Percentiles rank a stretch among this genome's conserved stretches.
Conservation (phyloP, 1,140 invertebrate genomes). For the Trachelipus rathkii region DNA sequence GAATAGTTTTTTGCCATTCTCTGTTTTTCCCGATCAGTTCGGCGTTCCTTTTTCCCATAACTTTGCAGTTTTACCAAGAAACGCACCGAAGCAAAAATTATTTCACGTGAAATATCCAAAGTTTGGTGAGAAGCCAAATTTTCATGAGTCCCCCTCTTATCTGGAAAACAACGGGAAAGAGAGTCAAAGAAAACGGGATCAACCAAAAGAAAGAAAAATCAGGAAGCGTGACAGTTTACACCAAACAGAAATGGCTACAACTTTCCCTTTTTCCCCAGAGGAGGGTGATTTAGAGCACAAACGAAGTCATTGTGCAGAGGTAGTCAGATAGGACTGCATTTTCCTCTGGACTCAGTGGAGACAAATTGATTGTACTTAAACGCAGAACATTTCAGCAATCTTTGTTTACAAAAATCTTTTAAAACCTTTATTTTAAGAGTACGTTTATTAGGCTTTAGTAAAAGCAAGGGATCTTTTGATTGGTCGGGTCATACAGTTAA, state of each 20-base stretch:
- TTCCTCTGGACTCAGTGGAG: background rate
- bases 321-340: background rate
- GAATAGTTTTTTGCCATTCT: background rate
- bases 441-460: too few species aligned
- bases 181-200: conserved; percentile 2
- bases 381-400: background rate
- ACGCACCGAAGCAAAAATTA: background rate
- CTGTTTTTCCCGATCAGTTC: background rate
- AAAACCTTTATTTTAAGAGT: too few species aligned
- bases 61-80: background rate
- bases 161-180: too few species aligned
- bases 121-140: background rate
- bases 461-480: too few species aligned
- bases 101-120: background rate
- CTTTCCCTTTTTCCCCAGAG: background rate
- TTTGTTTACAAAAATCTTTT: background rate
- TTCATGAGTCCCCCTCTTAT: background rate
- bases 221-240: background rate
- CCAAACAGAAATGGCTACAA: background rate
- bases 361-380: conserved; percentile 5
- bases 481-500: too few species aligned
- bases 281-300: background rate
- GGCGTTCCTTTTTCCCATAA: background rate
- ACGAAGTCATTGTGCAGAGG: background rate
- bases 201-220: background rate